phyloP scores from a whole-genome alignment of 2,888 invertebrate genomes.

The Aporophyla nigra region DNA sequence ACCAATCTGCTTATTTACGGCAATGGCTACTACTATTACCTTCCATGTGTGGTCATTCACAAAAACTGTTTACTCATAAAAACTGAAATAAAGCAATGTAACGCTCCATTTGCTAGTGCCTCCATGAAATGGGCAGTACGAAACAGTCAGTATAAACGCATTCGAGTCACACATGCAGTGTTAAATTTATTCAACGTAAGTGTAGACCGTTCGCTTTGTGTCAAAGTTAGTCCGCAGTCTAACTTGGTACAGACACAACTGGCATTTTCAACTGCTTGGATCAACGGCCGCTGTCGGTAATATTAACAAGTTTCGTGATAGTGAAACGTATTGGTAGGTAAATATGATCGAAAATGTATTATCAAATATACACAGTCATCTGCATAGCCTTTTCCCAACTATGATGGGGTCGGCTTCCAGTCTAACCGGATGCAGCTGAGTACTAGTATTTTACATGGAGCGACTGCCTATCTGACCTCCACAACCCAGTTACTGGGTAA shows the following conservation, averaged over 20 bases:
- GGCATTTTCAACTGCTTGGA: constrained; percentile 60
- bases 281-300: constrained; percentile 38
- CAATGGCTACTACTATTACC: not conserved
- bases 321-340: not conserved
- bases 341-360: not conserved
- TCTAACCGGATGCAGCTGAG: too few species aligned
- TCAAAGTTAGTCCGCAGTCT: constrained; percentile 68
- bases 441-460: too few species aligned
- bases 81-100: not conserved
- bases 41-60: not conserved
- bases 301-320: constrained; percentile 3
- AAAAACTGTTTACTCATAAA: not conserved
- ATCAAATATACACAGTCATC: not conserved
- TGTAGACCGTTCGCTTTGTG: constrained; percentile 74
- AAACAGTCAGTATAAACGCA: constrained; percentile 62
- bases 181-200: constrained; percentile 74
- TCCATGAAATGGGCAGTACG: constrained; percentile 51
- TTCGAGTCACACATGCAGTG: constrained; percentile 73
- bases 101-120: constrained; percentile 16
- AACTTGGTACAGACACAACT: constrained; percentile 57
- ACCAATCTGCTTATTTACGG: not conserved
- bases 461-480: too few species aligned
- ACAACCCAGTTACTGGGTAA: too few species aligned
- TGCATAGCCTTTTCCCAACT: too few species aligned
- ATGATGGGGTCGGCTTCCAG: too few species aligned